phyloP scores from a whole-genome alignment of 2,113 vertebrate species.

The Brachyistius frenatus region DNA sequence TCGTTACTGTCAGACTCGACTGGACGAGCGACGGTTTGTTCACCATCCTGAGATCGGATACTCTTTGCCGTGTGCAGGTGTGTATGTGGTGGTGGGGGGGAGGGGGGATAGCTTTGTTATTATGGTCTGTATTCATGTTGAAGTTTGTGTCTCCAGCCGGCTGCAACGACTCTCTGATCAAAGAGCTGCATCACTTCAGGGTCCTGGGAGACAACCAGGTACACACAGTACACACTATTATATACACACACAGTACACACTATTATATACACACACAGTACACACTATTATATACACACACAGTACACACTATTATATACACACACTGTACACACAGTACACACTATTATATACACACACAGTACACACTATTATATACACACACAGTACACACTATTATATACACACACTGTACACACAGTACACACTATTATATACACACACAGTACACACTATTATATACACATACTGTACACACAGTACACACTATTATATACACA shows the following conservation, averaged over 20 bases:
- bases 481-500: too few species aligned
- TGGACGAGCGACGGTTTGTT: conserved; percentile 90
- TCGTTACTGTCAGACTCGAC: conserved; percentile 89
- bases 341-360: too few species aligned
- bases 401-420: too few species aligned
- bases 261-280: not conserved
- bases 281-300: not conserved
- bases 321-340: too few species aligned
- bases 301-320: too few species aligned
- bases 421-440: too few species aligned
- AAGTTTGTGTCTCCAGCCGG: conserved; percentile 84
- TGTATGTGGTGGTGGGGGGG: too few species aligned
- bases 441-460: too few species aligned
- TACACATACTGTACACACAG: too few species aligned
- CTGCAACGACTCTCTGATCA: conserved; percentile 91
- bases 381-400: too few species aligned
- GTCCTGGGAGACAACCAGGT: conserved; percentile 93
- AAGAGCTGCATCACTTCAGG: conserved; percentile 94
- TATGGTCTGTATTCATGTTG: not conserved
- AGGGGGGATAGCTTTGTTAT: not conserved
- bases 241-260: not conserved
- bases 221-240: conserved; percentile 45
- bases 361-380: too few species aligned
- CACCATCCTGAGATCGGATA: conserved; percentile 87
- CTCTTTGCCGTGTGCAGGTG: conserved; percentile 80